Evolutionary conservation across 1,140 invertebrate species (phyloP).

Genomic region (Cherax quadricarinatus): DNA sequence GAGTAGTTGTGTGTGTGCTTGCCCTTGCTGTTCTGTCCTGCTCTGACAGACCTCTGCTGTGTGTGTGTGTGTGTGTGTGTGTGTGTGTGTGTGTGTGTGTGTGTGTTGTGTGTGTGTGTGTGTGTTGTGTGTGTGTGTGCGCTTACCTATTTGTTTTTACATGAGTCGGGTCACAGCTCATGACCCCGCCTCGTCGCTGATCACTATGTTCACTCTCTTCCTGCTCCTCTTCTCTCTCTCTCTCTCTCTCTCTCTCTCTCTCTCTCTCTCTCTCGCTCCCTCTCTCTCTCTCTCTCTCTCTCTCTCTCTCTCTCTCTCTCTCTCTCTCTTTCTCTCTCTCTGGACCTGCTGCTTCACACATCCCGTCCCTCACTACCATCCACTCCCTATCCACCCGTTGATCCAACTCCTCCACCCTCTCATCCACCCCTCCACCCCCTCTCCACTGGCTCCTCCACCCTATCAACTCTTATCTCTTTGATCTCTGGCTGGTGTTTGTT

Average conservation of each 20-base stretch:
- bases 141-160: too few species aligned
- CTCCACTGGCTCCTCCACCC: too few species aligned
- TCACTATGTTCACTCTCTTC: neutral
- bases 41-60: too few species aligned
- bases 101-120: too few species aligned
- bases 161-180: too few species aligned
- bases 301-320: neutral
- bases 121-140: too few species aligned
- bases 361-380: neutral
- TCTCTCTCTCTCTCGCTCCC: conserved; percentile 6
- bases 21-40: too few species aligned
- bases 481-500: neutral
- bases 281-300: neutral
- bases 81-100: too few species aligned
- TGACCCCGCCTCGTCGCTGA: too few species aligned
- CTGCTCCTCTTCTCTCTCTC: neutral
- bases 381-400: neutral
- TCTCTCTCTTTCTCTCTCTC: neutral
- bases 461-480: neutral
- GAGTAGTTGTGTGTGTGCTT: too few species aligned
- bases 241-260: neutral
- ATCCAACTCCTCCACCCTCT: neutral
- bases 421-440: neutral
- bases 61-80: too few species aligned
- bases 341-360: too few species aligned